Conservation (phyloP, 2,113 vertebrate species). For the Prolemur simus region DNA sequence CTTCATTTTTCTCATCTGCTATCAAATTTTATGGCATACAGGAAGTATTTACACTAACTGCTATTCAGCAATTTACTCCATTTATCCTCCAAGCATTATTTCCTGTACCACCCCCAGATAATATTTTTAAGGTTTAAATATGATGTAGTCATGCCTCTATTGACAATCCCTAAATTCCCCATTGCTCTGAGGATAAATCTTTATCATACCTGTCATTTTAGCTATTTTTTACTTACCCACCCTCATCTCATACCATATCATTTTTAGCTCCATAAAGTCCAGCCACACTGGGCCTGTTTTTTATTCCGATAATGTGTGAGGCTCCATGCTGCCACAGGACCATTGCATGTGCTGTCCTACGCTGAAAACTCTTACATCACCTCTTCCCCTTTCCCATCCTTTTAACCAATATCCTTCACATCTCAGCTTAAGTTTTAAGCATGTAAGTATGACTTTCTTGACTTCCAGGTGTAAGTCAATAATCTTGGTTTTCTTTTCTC, state of each 20-base stretch:
- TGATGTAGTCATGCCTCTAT: background rate
- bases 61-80: background rate
- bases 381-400: background rate
- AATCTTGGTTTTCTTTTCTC: background rate
- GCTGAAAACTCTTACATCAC: background rate
- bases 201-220: background rate
- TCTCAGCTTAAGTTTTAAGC: background rate
- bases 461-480: background rate
- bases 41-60: background rate
- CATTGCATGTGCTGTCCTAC: background rate
- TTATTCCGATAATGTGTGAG: background rate
- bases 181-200: background rate
- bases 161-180: background rate
- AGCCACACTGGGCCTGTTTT: accelerated
- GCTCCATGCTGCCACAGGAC: background rate
- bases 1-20: background rate
- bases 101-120: accelerated
- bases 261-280: background rate
- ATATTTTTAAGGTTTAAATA: background rate
- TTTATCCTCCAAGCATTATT: background rate
- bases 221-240: background rate
- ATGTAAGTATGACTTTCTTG: background rate
- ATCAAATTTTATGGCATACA: background rate
- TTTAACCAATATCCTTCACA: background rate
- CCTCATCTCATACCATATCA: background rate